Evolutionary conservation across 2,888 invertebrate species (phyloP).

Genomic region (Cordilura impudica): DNA sequence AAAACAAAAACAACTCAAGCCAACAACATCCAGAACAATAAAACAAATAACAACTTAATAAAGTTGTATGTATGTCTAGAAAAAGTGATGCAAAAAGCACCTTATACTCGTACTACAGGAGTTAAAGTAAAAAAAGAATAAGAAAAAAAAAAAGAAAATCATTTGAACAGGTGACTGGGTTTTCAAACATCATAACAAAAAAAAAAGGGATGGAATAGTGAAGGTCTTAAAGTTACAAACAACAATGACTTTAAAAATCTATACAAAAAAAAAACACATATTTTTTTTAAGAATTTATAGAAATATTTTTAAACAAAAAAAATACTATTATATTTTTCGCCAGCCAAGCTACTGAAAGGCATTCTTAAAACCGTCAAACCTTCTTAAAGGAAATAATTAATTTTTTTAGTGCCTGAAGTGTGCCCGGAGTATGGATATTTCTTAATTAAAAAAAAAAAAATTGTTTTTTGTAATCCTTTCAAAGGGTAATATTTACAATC

Average conservation of each 20-base stretch:
- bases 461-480: too few species aligned
- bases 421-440: too few species aligned
- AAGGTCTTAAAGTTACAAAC: constrained; percentile 20
- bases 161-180: constrained; percentile 55
- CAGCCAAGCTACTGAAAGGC: too few species aligned
- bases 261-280: too few species aligned
- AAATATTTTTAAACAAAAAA: too few species aligned
- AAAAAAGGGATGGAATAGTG: constrained; percentile 26
- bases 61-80: constrained; percentile 48
- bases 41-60: constrained; percentile 57
- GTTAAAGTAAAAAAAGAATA: neutral
- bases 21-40: constrained; percentile 11
- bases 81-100: constrained; percentile 56
- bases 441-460: too few species aligned
- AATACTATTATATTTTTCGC: too few species aligned
- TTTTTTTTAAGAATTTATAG: too few species aligned
- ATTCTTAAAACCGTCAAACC: too few species aligned
- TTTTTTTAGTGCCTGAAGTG: too few species aligned
- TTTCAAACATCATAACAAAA: constrained; percentile 13
- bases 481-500: too few species aligned
- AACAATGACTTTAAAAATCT: neutral
- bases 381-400: too few species aligned
- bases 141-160: neutral
- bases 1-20: neutral
- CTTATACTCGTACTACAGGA: neutral